Evolutionary conservation across 2,113 vertebrate species (phyloP).

Genomic region (Candoia aspera): DNA sequence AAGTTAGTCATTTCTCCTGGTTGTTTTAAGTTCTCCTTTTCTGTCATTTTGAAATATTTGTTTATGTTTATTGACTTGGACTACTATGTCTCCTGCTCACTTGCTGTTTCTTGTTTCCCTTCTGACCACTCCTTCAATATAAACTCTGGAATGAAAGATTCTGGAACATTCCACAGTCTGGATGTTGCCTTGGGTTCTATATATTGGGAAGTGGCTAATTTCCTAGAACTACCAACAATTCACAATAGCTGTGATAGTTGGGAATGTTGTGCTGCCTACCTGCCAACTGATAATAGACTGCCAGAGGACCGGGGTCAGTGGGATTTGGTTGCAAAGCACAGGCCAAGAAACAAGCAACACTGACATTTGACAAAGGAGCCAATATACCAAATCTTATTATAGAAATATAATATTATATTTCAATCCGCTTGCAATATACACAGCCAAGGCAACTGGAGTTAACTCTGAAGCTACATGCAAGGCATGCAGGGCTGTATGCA

Average conservation of each 20-base stretch:
- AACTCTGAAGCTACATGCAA: too few species aligned
- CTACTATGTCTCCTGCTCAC: not conserved
- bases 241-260: not conserved
- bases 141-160: not conserved
- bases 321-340: too few species aligned
- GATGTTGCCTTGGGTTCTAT: not conserved
- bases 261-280: not conserved
- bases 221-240: not conserved
- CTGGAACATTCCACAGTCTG: not conserved
- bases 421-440: not conserved
- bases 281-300: too few species aligned
- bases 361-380: not conserved
- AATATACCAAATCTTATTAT: not conserved
- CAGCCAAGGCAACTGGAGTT: not conserved
- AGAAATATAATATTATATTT: too few species aligned
- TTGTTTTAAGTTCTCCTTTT: not conserved
- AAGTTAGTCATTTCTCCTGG: not conserved
- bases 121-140: not conserved
- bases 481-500: not conserved
- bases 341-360: not conserved
- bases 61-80: not conserved
- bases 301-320: too few species aligned
- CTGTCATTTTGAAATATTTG: not conserved
- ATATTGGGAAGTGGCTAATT: not conserved
- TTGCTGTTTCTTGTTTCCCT: too few species aligned